A percentile compares a stretch with the other conserved stretches of the same genome.
These are phyloP conservation scores for Brachypalpus laphriformis DNA, from an alignment of 2,888 invertebrate species.

Conservation along the genomic window DNA sequence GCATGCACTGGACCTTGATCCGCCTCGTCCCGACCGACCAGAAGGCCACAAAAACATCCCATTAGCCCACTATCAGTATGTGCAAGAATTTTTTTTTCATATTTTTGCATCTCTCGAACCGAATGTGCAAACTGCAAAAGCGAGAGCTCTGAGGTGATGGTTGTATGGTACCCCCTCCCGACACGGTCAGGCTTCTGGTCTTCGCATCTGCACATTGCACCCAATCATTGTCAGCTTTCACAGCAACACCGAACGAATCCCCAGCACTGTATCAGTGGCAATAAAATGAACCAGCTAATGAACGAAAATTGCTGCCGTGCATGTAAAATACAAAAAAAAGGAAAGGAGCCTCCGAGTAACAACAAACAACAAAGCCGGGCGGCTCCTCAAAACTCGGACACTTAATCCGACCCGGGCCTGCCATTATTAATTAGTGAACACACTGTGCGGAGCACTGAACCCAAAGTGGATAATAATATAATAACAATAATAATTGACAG, in stretches of 20 bases:
- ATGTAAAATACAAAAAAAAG: slow-evolving; percentile 22
- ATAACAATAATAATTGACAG: slow-evolving; percentile 71
- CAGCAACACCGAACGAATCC: neutral
- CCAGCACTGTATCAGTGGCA: neutral
- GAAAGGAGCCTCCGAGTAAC: neutral
- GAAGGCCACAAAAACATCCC: slow-evolving; percentile 18
- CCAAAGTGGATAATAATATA: slow-evolving; percentile 72
- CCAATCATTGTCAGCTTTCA: slow-evolving; percentile 30
- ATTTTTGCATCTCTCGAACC: slow-evolving; percentile 1
- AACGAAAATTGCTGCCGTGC: slow-evolving; percentile 61
- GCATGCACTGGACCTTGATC: slow-evolving; percentile 40
- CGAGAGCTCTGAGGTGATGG: slow-evolving; percentile 6
- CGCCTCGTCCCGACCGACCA: neutral
- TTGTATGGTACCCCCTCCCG: slow-evolving; percentile 6
- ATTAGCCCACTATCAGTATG: slow-evolving; percentile 53
- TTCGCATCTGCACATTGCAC: slow-evolving; percentile 27
- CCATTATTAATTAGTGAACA: slow-evolving; percentile 70
- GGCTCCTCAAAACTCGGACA: slow-evolving; percentile 58
- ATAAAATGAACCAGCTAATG: slow-evolving; percentile 61
- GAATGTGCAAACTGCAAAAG: slow-evolving; percentile 27
- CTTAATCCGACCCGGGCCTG: slow-evolving; percentile 54
- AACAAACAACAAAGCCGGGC: neutral
- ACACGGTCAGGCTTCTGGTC: slow-evolving; percentile 37
- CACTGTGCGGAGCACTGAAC: slow-evolving; percentile 59
- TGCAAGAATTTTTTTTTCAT: slow-evolving; percentile 37